These are phyloP conservation scores for Parauchenoglanis punctatus DNA, from an alignment of 2,797 vertebrate genomes.

Conservation along the genomic window DNA sequence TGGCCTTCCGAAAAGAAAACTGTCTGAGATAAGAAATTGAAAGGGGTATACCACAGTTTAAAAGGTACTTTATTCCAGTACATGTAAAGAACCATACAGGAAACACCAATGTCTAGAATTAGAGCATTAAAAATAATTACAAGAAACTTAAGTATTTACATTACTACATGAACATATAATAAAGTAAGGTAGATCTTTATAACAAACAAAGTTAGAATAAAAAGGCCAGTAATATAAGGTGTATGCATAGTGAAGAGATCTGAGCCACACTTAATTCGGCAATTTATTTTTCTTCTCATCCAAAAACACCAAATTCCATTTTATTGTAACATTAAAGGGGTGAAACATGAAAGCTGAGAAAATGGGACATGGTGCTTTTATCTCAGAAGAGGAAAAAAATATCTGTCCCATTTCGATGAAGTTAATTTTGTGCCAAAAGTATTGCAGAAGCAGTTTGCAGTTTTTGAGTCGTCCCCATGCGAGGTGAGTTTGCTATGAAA, in stretches of 20 bases:
- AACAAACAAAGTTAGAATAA: background rate
- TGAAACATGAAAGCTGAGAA: background rate
- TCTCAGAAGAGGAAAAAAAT: background rate
- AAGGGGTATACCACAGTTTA: background rate
- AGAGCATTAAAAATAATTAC: background rate
- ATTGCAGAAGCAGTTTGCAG: background rate
- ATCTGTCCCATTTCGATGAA: background rate
- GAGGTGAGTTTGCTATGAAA: background rate
- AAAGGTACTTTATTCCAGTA: slow-evolving; percentile 5
- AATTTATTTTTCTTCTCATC: background rate
- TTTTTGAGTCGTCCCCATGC: background rate
- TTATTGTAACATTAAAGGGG: background rate
- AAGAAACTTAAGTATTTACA: background rate
- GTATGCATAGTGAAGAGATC: background rate
- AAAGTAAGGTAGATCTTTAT: background rate
- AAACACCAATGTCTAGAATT: background rate
- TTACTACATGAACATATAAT: background rate
- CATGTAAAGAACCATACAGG: background rate
- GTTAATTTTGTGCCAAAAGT: background rate
- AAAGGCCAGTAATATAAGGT: background rate
- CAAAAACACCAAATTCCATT: background rate
- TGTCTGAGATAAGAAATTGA: background rate
- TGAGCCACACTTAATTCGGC: background rate
- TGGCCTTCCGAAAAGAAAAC: background rate
- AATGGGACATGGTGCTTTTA: background rate